Evolutionary conservation across 2,797 vertebrate species (phyloP), one percentile per base, ranked within the genome.

Genomic region (Gorsachius magnificus): DNA sequence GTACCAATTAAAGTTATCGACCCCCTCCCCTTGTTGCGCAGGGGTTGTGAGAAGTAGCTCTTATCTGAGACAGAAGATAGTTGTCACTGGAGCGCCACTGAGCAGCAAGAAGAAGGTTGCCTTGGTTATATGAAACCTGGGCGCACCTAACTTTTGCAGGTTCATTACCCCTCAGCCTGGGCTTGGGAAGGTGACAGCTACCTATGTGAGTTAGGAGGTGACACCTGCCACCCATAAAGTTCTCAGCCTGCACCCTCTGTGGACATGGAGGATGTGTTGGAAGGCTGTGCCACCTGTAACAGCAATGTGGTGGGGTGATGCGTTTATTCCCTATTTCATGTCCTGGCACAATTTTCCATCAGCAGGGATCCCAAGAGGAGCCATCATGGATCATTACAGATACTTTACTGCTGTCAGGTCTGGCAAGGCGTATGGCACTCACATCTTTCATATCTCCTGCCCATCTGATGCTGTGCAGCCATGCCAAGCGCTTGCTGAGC

Each of bases 361-460:
- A 35, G n/a, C 54, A 63, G 82, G 33, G 87, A n/a, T 9, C 33
- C 19, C 0, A 0, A 76, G 60, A 70, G 14, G 29, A 83, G 26
- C 51, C 24, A 45, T 45, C 0, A 0, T 16, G 35, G 48, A 19
- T 83, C 13, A 31, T 57, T 43, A 45, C 19, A 65, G 60, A 16
- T 71, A 9, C 18, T 57, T 79, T 11, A 29, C 56, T 36, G 31
- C 61, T 48, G 36, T 51, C 76, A 51, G 28, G 35, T 63, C 76
- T 58, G 57, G 28, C 11, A 83, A 58, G 35, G 33, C 24, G 6
- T 3, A 11, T 3, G 3, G 36, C 53, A 68, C 46, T 71, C 46
- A 19, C 1, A 0, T n/a, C 43, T 69, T 64, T 54, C 72, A 0
- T 21, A 12, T 64, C 48, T 88, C 69, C 35, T 76, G 82, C 25